Conservation (phyloP, 1,140 invertebrate genomes). For the Leptopilina boulardi region DNA sequence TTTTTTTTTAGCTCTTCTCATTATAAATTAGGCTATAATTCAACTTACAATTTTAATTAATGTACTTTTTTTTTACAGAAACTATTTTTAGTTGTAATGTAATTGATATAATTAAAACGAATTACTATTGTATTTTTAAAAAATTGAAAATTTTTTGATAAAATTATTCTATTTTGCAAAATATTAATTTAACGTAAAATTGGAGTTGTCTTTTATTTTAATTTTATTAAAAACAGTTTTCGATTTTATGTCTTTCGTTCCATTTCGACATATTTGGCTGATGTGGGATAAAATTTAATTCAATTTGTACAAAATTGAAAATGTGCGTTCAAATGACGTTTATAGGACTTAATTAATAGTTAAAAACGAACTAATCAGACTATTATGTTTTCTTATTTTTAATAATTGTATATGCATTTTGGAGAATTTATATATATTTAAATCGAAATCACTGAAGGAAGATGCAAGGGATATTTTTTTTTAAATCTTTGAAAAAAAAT, state of each 20-base stretch:
- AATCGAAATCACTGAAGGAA: not conserved
- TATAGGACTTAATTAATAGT: constrained; percentile 29
- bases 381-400: constrained; percentile 19
- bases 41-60: not conserved
- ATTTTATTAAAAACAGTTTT: not conserved
- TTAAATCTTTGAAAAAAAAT: not conserved
- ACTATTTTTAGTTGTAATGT: not conserved
- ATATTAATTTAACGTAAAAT: too few species aligned
- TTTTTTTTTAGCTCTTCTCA: constrained; percentile 33
- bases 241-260: not conserved
- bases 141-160: too few species aligned
- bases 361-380: constrained; percentile 29
- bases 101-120: too few species aligned
- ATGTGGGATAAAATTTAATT: constrained; percentile 41
- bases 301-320: constrained; percentile 46
- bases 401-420: not conserved
- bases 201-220: not conserved
- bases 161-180: too few species aligned
- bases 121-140: too few species aligned
- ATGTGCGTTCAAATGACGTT: constrained; percentile 44
- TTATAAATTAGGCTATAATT: constrained; percentile 19
- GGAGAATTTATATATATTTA: not conserved
- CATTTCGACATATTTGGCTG: not conserved
- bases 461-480: not conserved
- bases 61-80: too few species aligned